Conservation (phyloP, 2,888 invertebrate genomes). For the Dryocosmus kuriphilus region DNA sequence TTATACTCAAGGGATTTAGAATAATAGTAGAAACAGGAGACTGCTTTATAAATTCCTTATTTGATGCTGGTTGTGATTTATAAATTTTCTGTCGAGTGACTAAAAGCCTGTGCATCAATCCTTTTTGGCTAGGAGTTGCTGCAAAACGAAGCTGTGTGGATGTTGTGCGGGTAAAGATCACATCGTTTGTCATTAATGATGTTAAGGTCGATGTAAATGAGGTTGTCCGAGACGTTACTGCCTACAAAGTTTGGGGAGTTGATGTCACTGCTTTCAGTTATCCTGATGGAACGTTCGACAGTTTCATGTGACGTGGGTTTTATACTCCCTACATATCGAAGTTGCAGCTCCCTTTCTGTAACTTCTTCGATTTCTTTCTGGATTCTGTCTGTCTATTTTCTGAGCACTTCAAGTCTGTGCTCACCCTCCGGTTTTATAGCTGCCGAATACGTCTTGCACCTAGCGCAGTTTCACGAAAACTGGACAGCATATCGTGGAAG, state of each 20-base stretch:
- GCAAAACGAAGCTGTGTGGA: slow-evolving; percentile 80
- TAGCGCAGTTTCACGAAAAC: slow-evolving; percentile 27
- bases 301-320: slow-evolving; percentile 80
- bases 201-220: slow-evolving; percentile 55
- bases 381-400: slow-evolving; percentile 83
- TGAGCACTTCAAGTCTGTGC: slow-evolving; percentile 85
- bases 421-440: slow-evolving; percentile 61
- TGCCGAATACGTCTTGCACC: slow-evolving; percentile 10
- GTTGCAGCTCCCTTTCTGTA: slow-evolving; percentile 89
- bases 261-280: slow-evolving; percentile 73
- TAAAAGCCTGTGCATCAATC: slow-evolving; percentile 89
- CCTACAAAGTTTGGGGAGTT: slow-evolving; percentile 71
- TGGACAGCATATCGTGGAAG: background rate
- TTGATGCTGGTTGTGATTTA: slow-evolving; percentile 58
- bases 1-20: slow-evolving; percentile 67
- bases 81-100: slow-evolving; percentile 87
- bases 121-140: slow-evolving; percentile 84
- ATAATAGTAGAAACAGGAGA: slow-evolving; percentile 60
- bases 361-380: slow-evolving; percentile 94
- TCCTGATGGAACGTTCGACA: slow-evolving; percentile 75
- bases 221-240: slow-evolving; percentile 47
- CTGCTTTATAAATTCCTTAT: slow-evolving; percentile 47
- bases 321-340: slow-evolving; percentile 83
- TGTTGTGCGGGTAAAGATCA: slow-evolving; percentile 65
- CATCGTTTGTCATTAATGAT: slow-evolving; percentile 73